Evolutionary conservation across 53 echinoderm and acorn worm genomes (phyloP).

Genomic region (Temnopleurus reevesii): DNA sequence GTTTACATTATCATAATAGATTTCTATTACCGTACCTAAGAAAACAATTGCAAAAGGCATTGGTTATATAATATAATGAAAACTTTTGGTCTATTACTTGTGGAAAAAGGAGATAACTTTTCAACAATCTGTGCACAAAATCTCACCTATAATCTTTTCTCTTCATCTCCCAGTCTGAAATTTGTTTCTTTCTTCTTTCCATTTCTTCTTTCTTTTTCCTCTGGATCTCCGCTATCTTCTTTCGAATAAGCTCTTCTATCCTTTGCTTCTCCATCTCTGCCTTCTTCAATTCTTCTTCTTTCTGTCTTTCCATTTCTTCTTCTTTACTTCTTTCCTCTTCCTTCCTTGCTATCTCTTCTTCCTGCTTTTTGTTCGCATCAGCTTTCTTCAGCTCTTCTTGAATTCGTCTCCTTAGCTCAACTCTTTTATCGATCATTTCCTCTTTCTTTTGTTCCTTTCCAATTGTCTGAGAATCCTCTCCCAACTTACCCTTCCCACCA

Average conservation of each 20-base stretch:
- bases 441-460: neutral
- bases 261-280: neutral
- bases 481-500: neutral
- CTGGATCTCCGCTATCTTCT: neutral
- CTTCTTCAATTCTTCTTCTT: neutral
- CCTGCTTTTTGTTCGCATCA: neutral
- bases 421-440: neutral
- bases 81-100: too few species aligned
- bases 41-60: too few species aligned
- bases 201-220: conserved; percentile 33
- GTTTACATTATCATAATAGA: too few species aligned
- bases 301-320: too few species aligned
- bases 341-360: too few species aligned
- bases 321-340: neutral
- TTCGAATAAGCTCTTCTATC: neutral
- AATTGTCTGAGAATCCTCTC: neutral
- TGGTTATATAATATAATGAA: too few species aligned
- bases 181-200: conserved; percentile 27
- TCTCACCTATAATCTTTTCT: conserved; percentile 60
- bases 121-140: too few species aligned
- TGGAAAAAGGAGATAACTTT: too few species aligned
- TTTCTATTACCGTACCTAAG: too few species aligned
- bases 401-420: neutral
- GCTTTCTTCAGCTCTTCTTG: neutral
- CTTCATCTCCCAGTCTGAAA: conserved; percentile 28